phyloP scores from a whole-genome alignment of 2,797 vertebrate species.

The Xenentodon cancila region DNA sequence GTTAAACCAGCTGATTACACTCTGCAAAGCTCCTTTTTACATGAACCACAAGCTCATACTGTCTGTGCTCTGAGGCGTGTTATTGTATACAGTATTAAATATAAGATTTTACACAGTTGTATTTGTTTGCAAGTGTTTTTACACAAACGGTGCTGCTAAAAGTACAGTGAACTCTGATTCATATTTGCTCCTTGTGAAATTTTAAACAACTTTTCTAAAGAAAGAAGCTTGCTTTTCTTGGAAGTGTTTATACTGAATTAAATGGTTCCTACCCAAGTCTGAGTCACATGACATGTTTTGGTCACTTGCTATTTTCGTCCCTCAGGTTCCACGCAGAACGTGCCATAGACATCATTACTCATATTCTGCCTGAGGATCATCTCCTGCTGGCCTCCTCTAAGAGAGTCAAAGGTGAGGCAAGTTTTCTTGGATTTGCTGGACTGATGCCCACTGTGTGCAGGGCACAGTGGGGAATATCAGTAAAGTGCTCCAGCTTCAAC shows the following conservation, averaged over 20 bases:
- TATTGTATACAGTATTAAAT: neutral
- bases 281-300: conserved; percentile 13
- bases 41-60: conserved; percentile 26
- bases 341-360: conserved; percentile 99
- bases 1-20: conserved; percentile 28
- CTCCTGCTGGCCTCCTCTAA: conserved; percentile 98
- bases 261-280: conserved; percentile 19
- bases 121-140: too few species aligned
- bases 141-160: too few species aligned
- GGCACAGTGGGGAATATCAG: neutral
- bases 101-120: too few species aligned
- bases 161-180: conserved; percentile 6
- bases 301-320: conserved; percentile 41
- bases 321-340: conserved; percentile 98
- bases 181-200: conserved; percentile 7
- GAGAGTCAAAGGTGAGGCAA: conserved; percentile 94
- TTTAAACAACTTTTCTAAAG: conserved; percentile 24
- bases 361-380: conserved; percentile 99
- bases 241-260: conserved; percentile 48
- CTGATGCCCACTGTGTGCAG: conserved; percentile 27
- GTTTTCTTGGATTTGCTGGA: neutral
- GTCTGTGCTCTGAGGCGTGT: neutral
- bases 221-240: conserved; percentile 24
- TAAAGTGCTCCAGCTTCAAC: neutral
- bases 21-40: conserved; percentile 3